These are phyloP conservation scores for Aurelia sp. DNA, from an alignment of 30 jellyfish, hydroid and myxozoan species.

Conservation along the genomic window DNA sequence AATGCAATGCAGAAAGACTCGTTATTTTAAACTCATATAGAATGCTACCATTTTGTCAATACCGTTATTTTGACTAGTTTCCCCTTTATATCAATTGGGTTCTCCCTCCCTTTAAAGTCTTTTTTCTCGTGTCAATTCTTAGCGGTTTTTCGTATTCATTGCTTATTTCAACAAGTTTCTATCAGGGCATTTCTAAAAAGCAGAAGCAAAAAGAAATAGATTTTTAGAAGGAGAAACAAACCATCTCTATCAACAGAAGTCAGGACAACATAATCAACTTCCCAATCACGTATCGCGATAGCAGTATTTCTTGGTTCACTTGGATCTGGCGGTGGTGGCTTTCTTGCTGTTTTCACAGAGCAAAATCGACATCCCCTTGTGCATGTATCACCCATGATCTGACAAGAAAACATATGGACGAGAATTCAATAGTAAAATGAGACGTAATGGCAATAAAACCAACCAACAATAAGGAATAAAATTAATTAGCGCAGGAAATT, in stretches of 20 bases:
- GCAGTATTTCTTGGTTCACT: slow-evolving; percentile 95
- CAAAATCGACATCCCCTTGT: slow-evolving; percentile 99
- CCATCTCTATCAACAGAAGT: slow-evolving; percentile 99
- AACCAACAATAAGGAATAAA: too few relatives aligned
- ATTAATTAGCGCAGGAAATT: too few relatives aligned
- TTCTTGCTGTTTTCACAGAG: slow-evolving; percentile 97
- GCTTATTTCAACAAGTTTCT: not conserved
- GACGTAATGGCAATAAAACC: too few relatives aligned
- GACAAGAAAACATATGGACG: not conserved
- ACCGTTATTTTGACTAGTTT: too few relatives aligned
- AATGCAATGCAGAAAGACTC: too few relatives aligned
- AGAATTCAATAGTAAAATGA: too few relatives aligned
- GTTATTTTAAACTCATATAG: too few relatives aligned
- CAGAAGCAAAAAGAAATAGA: not conserved
- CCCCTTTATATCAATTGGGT: too few relatives aligned
- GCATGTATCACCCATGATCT: slow-evolving; percentile 97
- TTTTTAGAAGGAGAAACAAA: not conserved
- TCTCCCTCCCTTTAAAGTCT: not conserved
- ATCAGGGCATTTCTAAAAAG: not conserved
- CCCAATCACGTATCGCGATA: slow-evolving; percentile 89
- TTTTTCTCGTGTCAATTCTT: not conserved
- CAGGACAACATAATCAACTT: slow-evolving; percentile 86
- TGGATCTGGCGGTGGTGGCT: slow-evolving; percentile 97
- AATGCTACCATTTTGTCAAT: too few relatives aligned
- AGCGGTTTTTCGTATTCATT: too few relatives aligned